Conservation (phyloP, 1,140 invertebrate species). For the Microplitis mediator region DNA sequence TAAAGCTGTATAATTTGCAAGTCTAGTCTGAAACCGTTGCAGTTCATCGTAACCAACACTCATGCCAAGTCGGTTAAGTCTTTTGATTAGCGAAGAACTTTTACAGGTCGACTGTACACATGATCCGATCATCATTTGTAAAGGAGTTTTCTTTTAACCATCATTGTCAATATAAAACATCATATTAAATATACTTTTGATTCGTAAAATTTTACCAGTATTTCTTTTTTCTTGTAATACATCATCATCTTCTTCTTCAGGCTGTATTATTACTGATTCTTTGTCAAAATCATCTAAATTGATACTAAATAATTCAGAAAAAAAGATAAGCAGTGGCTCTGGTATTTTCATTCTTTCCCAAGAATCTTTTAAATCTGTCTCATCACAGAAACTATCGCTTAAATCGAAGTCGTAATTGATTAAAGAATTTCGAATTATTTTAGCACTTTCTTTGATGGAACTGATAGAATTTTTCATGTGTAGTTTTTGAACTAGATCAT, state of each 20-base stretch:
- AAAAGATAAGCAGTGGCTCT: neutral
- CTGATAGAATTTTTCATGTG: neutral
- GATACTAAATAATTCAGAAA: neutral
- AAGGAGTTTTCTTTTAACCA: conserved; percentile 7
- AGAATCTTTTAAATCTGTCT: neutral
- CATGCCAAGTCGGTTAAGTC: conserved; percentile 1
- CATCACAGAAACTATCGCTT: neutral
- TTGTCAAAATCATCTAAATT: neutral
- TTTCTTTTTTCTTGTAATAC: neutral
- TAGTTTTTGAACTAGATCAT: neutral
- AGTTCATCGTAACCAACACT: conserved; percentile 2
- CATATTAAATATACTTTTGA: conserved; percentile 10
- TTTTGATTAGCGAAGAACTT: conserved; percentile 8
- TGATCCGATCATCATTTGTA: neutral
- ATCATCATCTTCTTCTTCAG: neutral
- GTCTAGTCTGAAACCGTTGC: neutral
- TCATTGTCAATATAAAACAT: neutral
- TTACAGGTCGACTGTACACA: neutral
- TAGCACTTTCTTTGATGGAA: neutral
- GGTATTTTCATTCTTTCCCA: neutral
- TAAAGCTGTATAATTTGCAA: conserved; percentile 15
- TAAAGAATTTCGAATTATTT: neutral
- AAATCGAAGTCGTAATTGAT: neutral
- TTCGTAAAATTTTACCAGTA: neutral
- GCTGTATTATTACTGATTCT: neutral